phyloP scores from a whole-genome alignment of 2,113 vertebrate genomes.

The Osmerus eperlanus region DNA sequence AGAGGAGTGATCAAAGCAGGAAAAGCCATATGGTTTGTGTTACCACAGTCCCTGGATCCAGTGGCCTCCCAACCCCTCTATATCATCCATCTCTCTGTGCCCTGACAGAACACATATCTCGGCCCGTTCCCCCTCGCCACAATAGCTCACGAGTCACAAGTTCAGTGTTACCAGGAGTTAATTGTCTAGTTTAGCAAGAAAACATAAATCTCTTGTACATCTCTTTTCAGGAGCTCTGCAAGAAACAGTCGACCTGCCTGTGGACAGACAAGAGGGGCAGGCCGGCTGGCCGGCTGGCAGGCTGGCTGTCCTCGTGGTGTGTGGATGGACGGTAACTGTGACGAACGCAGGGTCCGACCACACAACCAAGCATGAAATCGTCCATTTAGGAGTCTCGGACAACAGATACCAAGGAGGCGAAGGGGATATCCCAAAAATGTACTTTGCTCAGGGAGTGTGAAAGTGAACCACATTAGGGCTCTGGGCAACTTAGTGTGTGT shows the following conservation, averaged over 20 bases:
- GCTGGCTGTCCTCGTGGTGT: slow-evolving; percentile 1
- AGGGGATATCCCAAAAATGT: slow-evolving; percentile 31
- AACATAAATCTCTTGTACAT: slow-evolving; percentile 58
- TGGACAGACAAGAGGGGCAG: slow-evolving; percentile 20
- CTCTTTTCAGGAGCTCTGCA: slow-evolving; percentile 35
- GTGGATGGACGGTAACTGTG: slow-evolving; percentile 12
- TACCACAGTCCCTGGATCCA: slow-evolving; percentile 44
- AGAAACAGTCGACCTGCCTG: slow-evolving; percentile 30
- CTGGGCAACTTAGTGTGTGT: not conserved
- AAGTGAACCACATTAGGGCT: not conserved
- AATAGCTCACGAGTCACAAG: slow-evolving; percentile 55
- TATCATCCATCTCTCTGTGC: slow-evolving; percentile 51
- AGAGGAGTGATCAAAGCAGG: slow-evolving; percentile 45
- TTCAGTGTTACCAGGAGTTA: slow-evolving; percentile 56
- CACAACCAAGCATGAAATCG: slow-evolving; percentile 46
- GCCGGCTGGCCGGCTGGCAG: not conserved
- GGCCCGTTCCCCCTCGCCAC: slow-evolving; percentile 51
- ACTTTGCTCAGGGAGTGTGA: not conserved
- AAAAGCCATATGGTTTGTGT: slow-evolving; percentile 54
- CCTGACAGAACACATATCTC: slow-evolving; percentile 60
- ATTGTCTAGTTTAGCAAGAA: slow-evolving; percentile 57
- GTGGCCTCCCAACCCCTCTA: slow-evolving; percentile 38
- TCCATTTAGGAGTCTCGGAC: slow-evolving; percentile 20
- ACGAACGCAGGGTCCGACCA: slow-evolving; percentile 26
- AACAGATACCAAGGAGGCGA: slow-evolving; percentile 23